A percentile compares a stretch with the other conserved stretches of the same genome.
phyloP scores from a whole-genome alignment of 2,113 vertebrate species.

The Hippopotamus amphibius region DNA sequence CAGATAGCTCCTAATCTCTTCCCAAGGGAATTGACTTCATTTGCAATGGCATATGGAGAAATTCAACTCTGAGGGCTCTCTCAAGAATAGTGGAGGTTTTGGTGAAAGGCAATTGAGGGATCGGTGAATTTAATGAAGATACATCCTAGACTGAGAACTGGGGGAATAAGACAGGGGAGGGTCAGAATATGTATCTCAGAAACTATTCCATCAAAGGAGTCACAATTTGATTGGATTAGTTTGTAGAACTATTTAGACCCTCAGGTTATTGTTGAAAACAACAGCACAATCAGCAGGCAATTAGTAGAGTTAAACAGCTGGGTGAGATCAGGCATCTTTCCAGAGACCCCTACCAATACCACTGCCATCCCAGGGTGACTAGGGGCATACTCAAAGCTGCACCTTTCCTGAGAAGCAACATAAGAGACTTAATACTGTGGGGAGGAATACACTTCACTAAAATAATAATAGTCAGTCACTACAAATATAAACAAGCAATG shows the following conservation, averaged over 20 bases:
- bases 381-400: background rate
- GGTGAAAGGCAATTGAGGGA: background rate
- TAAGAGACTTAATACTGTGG: background rate
- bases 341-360: background rate
- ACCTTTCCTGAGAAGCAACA: background rate
- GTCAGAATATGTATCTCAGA: background rate
- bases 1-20: background rate
- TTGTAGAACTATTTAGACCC: background rate
- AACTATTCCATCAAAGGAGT: background rate
- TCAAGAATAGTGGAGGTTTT: background rate
- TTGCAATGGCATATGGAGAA: background rate
- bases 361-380: background rate
- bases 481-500: background rate
- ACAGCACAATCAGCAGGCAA: background rate
- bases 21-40: background rate
- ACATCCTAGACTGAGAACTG: background rate
- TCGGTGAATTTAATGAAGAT: background rate
- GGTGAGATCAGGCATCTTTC: background rate
- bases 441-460: background rate
- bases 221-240: background rate
- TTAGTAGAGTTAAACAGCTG: background rate
- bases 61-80: background rate
- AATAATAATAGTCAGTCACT: background rate
- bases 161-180: background rate
- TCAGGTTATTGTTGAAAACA: background rate